Evolutionary conservation across 2,113 vertebrate species (phyloP), one percentile per base, ranked within the genome.

Genomic region (Zeus faber): DNA sequence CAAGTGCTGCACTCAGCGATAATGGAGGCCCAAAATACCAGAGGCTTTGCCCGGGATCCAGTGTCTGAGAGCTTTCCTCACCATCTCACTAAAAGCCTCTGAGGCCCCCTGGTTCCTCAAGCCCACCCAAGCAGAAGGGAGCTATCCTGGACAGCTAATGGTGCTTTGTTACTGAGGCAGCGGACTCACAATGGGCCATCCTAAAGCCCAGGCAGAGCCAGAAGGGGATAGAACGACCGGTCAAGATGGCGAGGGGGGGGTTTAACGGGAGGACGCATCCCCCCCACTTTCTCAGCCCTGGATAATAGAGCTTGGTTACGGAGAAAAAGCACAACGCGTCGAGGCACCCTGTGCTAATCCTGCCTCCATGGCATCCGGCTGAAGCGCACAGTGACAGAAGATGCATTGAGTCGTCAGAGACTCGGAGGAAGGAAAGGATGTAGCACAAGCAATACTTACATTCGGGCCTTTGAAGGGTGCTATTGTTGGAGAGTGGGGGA

Each of bases 271-370:
- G n/a, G n/a, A n/a, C n/a, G n/a, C 63, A 54, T 52, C 18, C 58
- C 41, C 23, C 63, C 88, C 87, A 40, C 91, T 86, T 71, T 58
- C 26, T 9, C 2, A n/a, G 31, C 26, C 91, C 89, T 93, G 50
- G 46, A 65, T 71, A 80, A 37, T 54, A 43, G 5, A 5, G 9
- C 46, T 35, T 49, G n/a, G 16, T 44, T 43, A 33, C 46, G 35
- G 18, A 49, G n/a, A n/a, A n/a, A n/a, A n/a, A n/a, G n/a, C n/a
- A n/a, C n/a, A n/a, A n/a, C n/a, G 53, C 8, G 33, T 48, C 6
- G 20, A 18, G 25, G 37, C 13, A 31, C 40, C 22, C 4, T 5
- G 21, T 20, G 17, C n/a, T 35, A 35, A 54, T 16, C 9, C 31
- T 60, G 13, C 41, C 14, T 20, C 5, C 0, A 6, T 54, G 11